phyloP scores from a whole-genome alignment of 2,888 invertebrate species.

The Mantis religiosa region DNA sequence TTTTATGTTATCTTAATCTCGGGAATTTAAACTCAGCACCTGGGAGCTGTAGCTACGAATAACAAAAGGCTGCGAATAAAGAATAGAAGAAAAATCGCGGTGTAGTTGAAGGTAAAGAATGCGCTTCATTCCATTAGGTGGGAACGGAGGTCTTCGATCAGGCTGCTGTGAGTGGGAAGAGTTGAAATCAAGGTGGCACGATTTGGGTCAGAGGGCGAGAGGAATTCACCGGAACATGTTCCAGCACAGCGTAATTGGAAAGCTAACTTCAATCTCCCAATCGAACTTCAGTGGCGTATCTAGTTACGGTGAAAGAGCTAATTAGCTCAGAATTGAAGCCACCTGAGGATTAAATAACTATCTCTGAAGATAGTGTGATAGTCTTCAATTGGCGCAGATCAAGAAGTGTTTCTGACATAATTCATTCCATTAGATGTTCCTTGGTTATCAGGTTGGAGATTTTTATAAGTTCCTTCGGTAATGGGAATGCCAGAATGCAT shows the following conservation, averaged over 20 bases:
- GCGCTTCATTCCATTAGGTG: constrained; percentile 2
- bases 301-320: background rate
- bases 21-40: constrained; percentile 10
- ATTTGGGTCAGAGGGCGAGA: background rate
- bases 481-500: background rate
- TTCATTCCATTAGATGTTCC: background rate
- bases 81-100: constrained; percentile 2
- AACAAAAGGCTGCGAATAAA: constrained; percentile 3
- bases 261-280: background rate
- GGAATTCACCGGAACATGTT: background rate
- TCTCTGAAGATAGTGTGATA: background rate
- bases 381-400: background rate
- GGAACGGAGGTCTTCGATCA: background rate
- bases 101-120: constrained; percentile 6
- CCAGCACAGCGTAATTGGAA: constrained; percentile 2
- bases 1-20: constrained; percentile 2
- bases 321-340: too few relatives aligned
- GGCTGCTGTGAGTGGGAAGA: background rate
- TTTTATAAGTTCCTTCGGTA: too few relatives aligned
- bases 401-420: background rate
- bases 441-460: too few relatives aligned
- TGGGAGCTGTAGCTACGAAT: background rate
- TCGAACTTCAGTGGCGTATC: background rate
- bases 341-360: background rate
- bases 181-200: background rate